These are phyloP conservation scores for Agriopis aurantiaria DNA, from an alignment of 2,888 invertebrate species.

Conservation along the genomic window DNA sequence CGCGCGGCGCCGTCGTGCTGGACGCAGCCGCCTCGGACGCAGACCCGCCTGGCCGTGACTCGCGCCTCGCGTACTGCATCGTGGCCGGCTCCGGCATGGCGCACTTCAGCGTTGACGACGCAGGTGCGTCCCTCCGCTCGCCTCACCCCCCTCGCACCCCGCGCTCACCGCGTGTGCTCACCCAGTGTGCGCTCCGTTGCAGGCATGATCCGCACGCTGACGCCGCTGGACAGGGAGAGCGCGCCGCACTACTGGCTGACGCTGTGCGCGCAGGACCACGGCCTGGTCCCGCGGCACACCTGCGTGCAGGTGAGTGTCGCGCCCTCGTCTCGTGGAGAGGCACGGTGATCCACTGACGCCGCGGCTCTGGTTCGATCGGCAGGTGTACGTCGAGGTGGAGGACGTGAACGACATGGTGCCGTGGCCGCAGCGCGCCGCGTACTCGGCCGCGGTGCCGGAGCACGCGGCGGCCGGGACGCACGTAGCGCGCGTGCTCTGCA, in stretches of 20 bases:
- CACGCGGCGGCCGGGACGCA: conserved; percentile 89
- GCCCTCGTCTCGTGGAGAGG: too few relatives aligned
- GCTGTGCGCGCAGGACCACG: conserved; percentile 96
- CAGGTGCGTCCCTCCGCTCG: conserved; percentile 86
- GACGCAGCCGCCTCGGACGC: conserved; percentile 92
- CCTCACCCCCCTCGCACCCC: not conserved
- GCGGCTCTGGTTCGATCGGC: conserved; percentile 27
- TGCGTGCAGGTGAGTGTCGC: conserved; percentile 90
- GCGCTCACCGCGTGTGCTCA: too few relatives aligned
- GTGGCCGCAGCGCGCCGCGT: conserved; percentile 94
- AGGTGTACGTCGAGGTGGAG: conserved; percentile 88
- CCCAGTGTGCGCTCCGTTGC: conserved; percentile 39
- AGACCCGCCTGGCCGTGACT: conserved; percentile 93
- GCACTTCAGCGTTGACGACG: conserved; percentile 95
- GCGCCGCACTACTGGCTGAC: conserved; percentile 97
- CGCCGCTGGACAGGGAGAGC: conserved; percentile 95
- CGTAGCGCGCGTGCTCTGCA: conserved; percentile 92
- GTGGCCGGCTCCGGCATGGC: conserved; percentile 96
- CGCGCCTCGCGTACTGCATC: conserved; percentile 94
- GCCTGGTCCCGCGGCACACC: conserved; percentile 93
- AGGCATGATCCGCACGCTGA: conserved; percentile 94
- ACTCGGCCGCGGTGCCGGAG: conserved; percentile 93
- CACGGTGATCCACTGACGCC: too few relatives aligned
- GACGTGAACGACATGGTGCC: conserved; percentile 99
- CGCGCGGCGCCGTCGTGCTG: conserved; percentile 91